These are phyloP conservation scores for Propsilocerus akamusi DNA, from an alignment of 1,140 invertebrate genomes.

Conservation along the genomic window DNA sequence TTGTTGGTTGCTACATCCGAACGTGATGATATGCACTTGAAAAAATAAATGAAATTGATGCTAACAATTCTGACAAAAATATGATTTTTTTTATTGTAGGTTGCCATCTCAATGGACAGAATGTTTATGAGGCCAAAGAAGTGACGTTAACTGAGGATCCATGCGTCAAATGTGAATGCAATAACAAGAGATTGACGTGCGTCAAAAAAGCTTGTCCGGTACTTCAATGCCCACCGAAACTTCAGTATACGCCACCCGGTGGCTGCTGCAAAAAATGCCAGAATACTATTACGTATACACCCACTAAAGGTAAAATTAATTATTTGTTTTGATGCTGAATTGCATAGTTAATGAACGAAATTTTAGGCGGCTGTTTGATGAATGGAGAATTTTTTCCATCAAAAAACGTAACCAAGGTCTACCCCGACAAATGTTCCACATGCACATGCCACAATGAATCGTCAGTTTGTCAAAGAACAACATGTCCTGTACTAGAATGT, in stretches of 20 bases:
- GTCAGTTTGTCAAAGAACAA: slow-evolving; percentile 50
- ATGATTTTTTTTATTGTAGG: slow-evolving; percentile 34
- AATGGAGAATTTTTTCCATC: slow-evolving; percentile 36
- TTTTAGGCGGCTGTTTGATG: slow-evolving; percentile 43
- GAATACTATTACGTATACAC: slow-evolving; percentile 31
- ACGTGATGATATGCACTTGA: no score
- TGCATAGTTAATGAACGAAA: no score
- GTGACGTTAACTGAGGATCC: slow-evolving; percentile 64
- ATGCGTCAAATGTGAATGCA: slow-evolving; percentile 70
- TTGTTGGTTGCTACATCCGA: no score
- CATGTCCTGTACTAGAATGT: slow-evolving; percentile 70
- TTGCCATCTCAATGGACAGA: slow-evolving; percentile 52
- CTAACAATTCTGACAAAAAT: no score
- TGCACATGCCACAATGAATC: slow-evolving; percentile 65
- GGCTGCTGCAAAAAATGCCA: slow-evolving; percentile 75
- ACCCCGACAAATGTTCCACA: slow-evolving; percentile 59
- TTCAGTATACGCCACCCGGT: slow-evolving; percentile 41
- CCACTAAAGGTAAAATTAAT: slow-evolving; percentile 12
- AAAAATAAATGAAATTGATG: no score
- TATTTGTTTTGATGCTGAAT: not conserved
- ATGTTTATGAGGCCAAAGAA: slow-evolving; percentile 48
- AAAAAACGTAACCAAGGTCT: slow-evolving; percentile 33
- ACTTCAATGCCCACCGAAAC: slow-evolving; percentile 48
- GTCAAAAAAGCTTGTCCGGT: slow-evolving; percentile 69
- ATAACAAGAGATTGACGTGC: slow-evolving; percentile 54